Percentiles rank a stretch among this genome's conserved stretches.
These are phyloP conservation scores for Amblyopsis hoosieri DNA, from an alignment of 2,797 vertebrate genomes.

Conservation along the genomic window DNA sequence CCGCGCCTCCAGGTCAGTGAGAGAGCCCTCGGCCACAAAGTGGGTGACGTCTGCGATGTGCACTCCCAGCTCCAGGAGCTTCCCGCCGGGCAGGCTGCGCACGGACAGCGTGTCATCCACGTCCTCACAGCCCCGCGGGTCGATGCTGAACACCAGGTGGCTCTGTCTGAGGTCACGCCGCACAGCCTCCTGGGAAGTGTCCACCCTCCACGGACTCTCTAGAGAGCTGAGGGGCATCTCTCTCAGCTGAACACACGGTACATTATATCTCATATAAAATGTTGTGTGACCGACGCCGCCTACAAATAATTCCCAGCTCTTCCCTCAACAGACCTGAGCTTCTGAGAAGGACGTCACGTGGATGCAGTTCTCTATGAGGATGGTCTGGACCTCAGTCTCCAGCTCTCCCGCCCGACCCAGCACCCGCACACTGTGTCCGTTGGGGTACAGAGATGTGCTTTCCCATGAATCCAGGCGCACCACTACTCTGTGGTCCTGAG, in stretches of 20 bases:
- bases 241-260: constrained; percentile 76
- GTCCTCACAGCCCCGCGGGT: constrained; percentile 92
- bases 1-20: constrained; percentile 88
- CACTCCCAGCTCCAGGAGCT: constrained; percentile 88
- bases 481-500: constrained; percentile 87
- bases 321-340: constrained; percentile 84
- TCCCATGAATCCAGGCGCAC: constrained; percentile 96
- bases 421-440: constrained; percentile 91
- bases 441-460: constrained; percentile 89
- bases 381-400: constrained; percentile 92
- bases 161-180: constrained; percentile 83
- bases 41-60: constrained; percentile 96
- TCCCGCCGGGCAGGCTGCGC: constrained; percentile 69
- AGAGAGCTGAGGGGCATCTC: constrained; percentile 87
- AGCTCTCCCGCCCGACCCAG: constrained; percentile 90
- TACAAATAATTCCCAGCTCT: too few species aligned
- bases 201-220: constrained; percentile 84
- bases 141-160: constrained; percentile 96
- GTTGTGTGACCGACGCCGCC: too few species aligned
- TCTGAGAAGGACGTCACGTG: constrained; percentile 90
- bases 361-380: constrained; percentile 92
- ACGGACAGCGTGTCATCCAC: constrained; percentile 93
- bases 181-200: constrained; percentile 63
- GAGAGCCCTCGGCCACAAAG: constrained; percentile 86
- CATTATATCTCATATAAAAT: too few species aligned